Base-by-base conservation (phyloP, 2,888 invertebrate species). In the Phyllotreta cruciferae region DNA sequence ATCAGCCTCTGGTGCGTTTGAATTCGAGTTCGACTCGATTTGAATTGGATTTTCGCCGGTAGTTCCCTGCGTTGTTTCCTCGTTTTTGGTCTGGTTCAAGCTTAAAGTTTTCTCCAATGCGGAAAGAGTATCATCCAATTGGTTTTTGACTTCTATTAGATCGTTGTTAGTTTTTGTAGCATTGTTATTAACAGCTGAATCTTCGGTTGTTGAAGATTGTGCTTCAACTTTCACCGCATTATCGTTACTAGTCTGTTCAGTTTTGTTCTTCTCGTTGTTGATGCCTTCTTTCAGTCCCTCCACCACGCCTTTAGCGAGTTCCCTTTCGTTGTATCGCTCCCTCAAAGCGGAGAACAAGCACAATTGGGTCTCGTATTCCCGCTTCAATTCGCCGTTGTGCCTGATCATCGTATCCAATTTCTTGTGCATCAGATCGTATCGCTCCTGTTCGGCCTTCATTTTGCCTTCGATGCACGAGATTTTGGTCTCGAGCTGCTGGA, bases 291-390 rank as follows among this genome's bases (percentile, higher is more conserved):
- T 67, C 56, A 72, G 56, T 34, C 73, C 71, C 39, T 71, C 71
- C 1, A 77, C 66, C 7, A 78, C 75, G 5, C 68, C 75, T 60
- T 71, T 72, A 2, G 80, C 79, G 37, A 80, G 63, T 63, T 80
- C 80, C 24, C 77, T 73, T 64, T 80, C 78, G 47, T 69, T 77
- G 60, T 82, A 82, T 52, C 77, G 73, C 36, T 80, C 76, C 47
- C 80, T 70, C 44, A 82, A 67, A 35, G 80, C 88, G 80, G 86
- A 87, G 75, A 92, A 93, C 55, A 92, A 84, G 41, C 84, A 85
- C 14, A 92, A 83, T 76, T 93, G 93, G 3, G 88, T 88, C 74
- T 91, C 89, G 74, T 93, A 93, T 79, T 93, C 93, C 61, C 85
- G 84, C 74, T 90, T 89, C 36, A 93, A 82, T 73, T 91, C 90